Evolutionary conservation across 2,888 invertebrate species (phyloP).

Genomic region (Schizaphis graminum): DNA sequence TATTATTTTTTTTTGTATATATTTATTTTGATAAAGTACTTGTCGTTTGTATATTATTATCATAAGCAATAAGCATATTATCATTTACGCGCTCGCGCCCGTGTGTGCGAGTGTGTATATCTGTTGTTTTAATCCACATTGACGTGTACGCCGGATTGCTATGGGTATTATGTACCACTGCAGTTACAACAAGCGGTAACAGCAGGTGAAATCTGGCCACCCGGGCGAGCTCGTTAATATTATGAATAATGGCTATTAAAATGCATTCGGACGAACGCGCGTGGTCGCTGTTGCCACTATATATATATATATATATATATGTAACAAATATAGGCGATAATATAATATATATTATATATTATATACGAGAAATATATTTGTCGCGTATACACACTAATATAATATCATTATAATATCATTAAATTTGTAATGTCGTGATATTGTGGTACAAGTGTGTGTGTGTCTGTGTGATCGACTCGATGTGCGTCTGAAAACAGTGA

Average conservation of each 20-base stretch:
- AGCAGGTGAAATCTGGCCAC: conserved; percentile 63
- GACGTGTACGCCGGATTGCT: conserved; percentile 20
- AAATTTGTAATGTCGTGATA: not conserved
- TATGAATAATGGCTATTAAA: conserved; percentile 64
- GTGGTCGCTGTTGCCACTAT: conserved; percentile 21
- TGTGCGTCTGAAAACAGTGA: not conserved
- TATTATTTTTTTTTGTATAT: not conserved
- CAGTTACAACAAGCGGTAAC: not conserved
- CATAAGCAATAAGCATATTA: not conserved
- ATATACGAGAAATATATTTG: not conserved
- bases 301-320: not conserved
- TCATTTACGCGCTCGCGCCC: not conserved
- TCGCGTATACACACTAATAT: not conserved
- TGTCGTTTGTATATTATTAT: conserved; percentile 41
- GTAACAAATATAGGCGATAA: not conserved
- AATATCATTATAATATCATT: not conserved
- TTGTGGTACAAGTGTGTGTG: not conserved
- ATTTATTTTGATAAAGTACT: conserved; percentile 47
- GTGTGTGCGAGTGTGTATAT: not conserved
- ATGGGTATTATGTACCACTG: not conserved
- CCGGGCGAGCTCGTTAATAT: conserved; percentile 65
- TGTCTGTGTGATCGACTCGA: not conserved
- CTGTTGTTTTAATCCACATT: conserved; percentile 54
- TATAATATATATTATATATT: not conserved
- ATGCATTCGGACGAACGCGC: conserved; percentile 4